Evolutionary conservation across 2,113 vertebrate species (phyloP).

Genomic region (Athene noctua): DNA sequence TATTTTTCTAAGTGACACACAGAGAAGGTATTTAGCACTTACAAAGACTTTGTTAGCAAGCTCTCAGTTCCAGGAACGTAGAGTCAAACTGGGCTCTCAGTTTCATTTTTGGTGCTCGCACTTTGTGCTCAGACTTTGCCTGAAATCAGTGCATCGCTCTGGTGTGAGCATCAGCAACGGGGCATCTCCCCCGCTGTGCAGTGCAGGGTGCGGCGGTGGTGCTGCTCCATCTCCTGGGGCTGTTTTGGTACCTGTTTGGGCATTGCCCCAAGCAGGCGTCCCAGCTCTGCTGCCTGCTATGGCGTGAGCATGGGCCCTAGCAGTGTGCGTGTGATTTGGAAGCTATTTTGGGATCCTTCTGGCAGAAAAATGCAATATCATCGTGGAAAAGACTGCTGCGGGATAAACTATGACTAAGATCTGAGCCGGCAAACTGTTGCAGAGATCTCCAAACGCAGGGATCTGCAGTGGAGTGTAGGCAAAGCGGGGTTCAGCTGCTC

Average conservation of each 20-base stretch:
- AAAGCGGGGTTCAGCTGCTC: not conserved
- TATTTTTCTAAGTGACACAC: slow-evolving; percentile 14
- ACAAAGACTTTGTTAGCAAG: not conserved
- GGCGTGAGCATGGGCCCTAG: not conserved
- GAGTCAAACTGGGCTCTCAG: not conserved
- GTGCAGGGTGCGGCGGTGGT: not conserved
- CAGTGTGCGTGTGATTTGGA: rapidly evolving
- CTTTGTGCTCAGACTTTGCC: not conserved
- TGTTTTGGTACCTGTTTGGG: not conserved
- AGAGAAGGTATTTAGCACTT: slow-evolving; percentile 27
- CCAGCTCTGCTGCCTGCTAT: not conserved
- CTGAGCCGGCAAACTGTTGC: not conserved
- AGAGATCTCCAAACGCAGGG: not conserved
- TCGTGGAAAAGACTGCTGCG: not conserved
- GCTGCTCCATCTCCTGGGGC: not conserved
- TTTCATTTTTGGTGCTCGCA: not conserved
- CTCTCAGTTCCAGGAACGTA: not conserved
- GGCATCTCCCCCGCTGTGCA: rapidly evolving
- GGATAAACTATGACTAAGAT: not conserved
- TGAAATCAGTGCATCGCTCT: rapidly evolving
- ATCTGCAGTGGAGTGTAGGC: not conserved
- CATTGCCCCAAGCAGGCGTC: not conserved
- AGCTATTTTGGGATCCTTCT: slow-evolving; percentile 43
- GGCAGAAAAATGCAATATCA: slow-evolving; percentile 26
- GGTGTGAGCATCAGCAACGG: not conserved